phyloP scores from a whole-genome alignment of 2,888 invertebrate species.

The Sarcophaga rosellei region DNA sequence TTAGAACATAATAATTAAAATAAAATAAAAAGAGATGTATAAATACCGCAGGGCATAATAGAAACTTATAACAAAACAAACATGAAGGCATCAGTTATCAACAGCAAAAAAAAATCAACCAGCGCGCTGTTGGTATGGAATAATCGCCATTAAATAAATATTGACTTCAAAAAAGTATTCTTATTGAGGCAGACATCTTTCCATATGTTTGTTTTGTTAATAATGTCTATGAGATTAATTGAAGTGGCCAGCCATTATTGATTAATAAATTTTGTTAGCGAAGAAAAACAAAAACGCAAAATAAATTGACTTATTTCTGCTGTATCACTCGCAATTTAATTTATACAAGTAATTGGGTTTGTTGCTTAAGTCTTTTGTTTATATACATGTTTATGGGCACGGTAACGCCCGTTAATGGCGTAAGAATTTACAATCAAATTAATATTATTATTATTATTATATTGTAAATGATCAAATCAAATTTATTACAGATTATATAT shows the following conservation, averaged over 20 bases:
- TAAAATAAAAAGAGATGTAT: neutral
- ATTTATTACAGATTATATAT: too few relatives aligned
- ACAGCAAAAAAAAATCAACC: neutral
- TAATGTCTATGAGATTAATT: slow-evolving; percentile 16
- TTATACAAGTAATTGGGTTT: slow-evolving; percentile 65
- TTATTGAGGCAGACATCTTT: neutral
- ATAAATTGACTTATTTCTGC: slow-evolving; percentile 26
- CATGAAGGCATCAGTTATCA: neutral
- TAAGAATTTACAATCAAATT: neutral
- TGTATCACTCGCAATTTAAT: neutral
- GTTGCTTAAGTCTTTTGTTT: slow-evolving; percentile 75
- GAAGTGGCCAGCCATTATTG: slow-evolving; percentile 20
- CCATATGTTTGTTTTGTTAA: neutral
- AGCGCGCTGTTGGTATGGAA: neutral
- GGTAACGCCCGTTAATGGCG: neutral
- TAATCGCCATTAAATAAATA: neutral
- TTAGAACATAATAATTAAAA: neutral
- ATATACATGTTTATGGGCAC: slow-evolving; percentile 9
- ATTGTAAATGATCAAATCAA: neutral
- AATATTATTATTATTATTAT: neutral
- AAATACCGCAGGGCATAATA: neutral
- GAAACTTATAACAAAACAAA: neutral
- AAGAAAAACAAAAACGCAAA: neutral
- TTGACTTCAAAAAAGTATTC: neutral
- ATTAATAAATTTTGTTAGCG: neutral